Evolutionary conservation across 2,113 vertebrate genomes (phyloP).

Genomic region (Malurus cyaneus): DNA sequence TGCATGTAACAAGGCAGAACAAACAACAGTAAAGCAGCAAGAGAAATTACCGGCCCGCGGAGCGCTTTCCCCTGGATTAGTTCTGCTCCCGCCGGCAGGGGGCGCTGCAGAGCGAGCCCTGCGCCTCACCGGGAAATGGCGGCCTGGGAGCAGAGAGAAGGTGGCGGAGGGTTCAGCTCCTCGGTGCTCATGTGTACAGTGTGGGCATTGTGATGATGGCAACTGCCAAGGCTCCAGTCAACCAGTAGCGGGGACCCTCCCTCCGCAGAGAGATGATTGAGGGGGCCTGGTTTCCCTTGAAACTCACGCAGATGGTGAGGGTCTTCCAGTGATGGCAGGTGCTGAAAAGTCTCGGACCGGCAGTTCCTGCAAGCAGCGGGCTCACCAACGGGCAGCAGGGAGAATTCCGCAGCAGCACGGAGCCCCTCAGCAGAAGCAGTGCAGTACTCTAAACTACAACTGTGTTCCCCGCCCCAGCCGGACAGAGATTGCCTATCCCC

Average conservation of each 20-base stretch:
- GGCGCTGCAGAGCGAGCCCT: too few relatives aligned
- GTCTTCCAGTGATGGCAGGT: neutral
- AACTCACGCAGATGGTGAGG: accelerated
- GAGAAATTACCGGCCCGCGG: neutral
- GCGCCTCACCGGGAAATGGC: neutral
- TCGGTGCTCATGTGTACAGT: neutral
- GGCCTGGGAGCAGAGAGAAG: neutral
- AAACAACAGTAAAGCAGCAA: neutral
- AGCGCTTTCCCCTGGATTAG: neutral
- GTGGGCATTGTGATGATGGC: neutral
- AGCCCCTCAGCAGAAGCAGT: neutral
- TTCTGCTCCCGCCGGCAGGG: neutral
- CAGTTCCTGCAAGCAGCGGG: neutral
- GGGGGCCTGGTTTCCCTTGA: neutral
- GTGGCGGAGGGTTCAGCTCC: neutral
- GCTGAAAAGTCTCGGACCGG: too few relatives aligned
- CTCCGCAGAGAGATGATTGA: neutral
- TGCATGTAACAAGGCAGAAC: neutral
- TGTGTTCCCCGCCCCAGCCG: neutral
- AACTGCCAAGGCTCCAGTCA: accelerated
- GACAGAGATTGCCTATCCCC: neutral
- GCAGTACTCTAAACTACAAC: neutral
- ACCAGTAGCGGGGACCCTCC: neutral
- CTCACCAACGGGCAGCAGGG: neutral
- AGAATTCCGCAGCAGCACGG: neutral